Evolutionary conservation across 2,113 vertebrate genomes (phyloP).

Genomic region (Ammodramus savannarum): DNA sequence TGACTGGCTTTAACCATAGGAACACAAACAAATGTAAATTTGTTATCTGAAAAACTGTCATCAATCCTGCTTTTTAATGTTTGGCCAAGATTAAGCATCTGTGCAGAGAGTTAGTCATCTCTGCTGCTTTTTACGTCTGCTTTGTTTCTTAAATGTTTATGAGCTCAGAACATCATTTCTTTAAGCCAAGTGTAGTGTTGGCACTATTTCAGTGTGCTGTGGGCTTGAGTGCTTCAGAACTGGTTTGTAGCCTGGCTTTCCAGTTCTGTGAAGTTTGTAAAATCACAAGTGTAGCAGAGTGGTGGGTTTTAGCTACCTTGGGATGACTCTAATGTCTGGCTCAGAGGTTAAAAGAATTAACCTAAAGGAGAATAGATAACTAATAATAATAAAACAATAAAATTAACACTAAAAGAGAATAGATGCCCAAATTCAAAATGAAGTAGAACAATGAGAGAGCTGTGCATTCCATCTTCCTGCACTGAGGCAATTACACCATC

Average conservation of each 20-base stretch:
- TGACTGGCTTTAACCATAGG: neutral
- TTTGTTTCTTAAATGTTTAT: neutral
- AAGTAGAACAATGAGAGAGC: neutral
- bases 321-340: neutral
- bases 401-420: neutral
- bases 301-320: neutral
- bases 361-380: neutral
- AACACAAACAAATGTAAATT: neutral
- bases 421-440: neutral
- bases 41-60: neutral
- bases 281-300: neutral
- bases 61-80: neutral
- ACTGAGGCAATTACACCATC: neutral
- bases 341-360: neutral
- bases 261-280: neutral
- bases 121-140: neutral
- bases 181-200: neutral
- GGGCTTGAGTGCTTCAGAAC: neutral
- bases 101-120: neutral
- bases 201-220: neutral
- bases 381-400: neutral
- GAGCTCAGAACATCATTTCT: neutral
- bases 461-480: neutral
- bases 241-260: neutral
- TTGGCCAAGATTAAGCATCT: neutral